Conservation (phyloP, 2,113 vertebrate genomes). For the Struthio camelus region DNA sequence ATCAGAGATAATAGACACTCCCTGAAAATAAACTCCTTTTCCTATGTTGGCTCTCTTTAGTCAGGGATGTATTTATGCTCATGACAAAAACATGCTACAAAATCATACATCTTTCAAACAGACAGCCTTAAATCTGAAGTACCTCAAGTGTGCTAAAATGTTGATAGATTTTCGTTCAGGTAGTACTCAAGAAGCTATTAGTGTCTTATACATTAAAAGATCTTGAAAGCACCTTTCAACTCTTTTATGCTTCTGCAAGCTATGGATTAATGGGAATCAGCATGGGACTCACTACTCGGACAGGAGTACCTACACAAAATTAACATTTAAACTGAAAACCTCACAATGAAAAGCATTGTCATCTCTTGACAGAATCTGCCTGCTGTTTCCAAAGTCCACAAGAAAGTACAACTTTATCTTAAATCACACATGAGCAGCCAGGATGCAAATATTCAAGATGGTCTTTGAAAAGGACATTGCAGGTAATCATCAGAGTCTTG, state of each 20-base stretch:
- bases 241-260: neutral
- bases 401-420: neutral
- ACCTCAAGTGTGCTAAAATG: neutral
- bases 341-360: neutral
- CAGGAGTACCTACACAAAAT: neutral
- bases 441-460: neutral
- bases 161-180: neutral
- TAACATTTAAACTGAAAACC: neutral
- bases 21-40: neutral
- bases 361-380: neutral
- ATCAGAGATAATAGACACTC: neutral
- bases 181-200: neutral
- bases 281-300: neutral
- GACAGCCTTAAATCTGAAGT: neutral
- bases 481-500: neutral
- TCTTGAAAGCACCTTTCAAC: conserved; percentile 6
- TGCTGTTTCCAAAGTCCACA: neutral
- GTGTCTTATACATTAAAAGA: neutral
- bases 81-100: neutral
- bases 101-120: neutral
- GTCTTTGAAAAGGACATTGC: neutral
- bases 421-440: neutral
- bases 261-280: neutral
- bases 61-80: neutral
- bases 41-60: neutral